Base-by-base conservation (phyloP, 2,888 invertebrate species). In the Andrena flavipes region DNA sequence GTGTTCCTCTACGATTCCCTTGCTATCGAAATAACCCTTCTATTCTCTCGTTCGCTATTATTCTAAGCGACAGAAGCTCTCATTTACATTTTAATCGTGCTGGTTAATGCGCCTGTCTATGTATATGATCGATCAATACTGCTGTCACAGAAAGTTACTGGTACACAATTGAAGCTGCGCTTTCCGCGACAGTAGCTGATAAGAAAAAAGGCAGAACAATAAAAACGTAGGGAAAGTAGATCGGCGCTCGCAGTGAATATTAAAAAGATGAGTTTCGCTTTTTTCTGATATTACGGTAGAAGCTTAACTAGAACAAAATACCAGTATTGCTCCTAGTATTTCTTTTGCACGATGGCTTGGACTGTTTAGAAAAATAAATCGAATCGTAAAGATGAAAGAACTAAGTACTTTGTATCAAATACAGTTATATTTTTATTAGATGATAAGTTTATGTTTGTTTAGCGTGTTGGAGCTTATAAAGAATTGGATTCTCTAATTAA, bases 71-170 rank as follows among this genome's bases (percentile, higher is more conserved):
- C 76, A 86, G 80, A 63, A 75, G 80, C 84, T 73, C 76, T 71
- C 85, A 81, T 86, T 86, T 84, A 72, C 87, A 86, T 84, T 84
- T 80, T 80, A 78, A 86, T 84, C 70, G 72, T 20, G 75, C 68
- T 65, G 67, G 33, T 64, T 64, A 71, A 64, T 54, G 71, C 59
- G 62, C 70, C 63, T 33, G 56, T 59, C 70, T 48, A 49, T 49
- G 71, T 56, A 35, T 26, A 1, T 48, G 82, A 76, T 82, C 76
- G 82, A 82, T 82, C 76, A 59, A 82, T 76, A 72, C 63, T 51
- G 71, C 49, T 76, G 54, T 82, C 68, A 60, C 63, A 68, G 70
- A 60, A 64, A 70, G 63, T 76, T 59, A 65, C 65, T 35, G 26
- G 48, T 59, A 49, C 49, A 51, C 49, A 42, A 35, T 60, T 48